Evolutionary conservation across 1,140 invertebrate species (phyloP), one percentile per base, ranked within the genome.

Genomic region (Zaprionus capensis): DNA sequence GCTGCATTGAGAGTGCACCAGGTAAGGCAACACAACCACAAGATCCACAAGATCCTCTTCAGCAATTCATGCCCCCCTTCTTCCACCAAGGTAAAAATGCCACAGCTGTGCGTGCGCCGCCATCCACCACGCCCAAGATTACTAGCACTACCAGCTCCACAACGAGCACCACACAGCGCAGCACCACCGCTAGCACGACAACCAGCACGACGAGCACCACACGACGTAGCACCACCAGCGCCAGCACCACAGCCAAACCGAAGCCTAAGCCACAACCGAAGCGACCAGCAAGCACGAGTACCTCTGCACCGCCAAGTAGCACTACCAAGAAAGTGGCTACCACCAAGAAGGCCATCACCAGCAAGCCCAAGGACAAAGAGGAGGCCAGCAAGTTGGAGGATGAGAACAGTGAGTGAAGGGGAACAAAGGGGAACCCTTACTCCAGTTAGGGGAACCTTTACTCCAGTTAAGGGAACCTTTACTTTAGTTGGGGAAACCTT

Each of bases 1-100:
- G 97, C 92, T 97, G 97, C 81, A 94, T 97, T 2, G 96, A 97
- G 76, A 94, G 95, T 57, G 91, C 87, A 6, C 87, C 87, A 73
- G 87, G 94, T 96, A 5, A 85, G 5, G 5, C 38, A 41, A 51
- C 4, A 51, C 4, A 22, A 1, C 24, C 24, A 14, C 4, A 11
- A 4, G 4, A n/a, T n/a, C n/a, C n/a, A n/a, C n/a, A n/a, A 11
- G 20, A 51, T 5, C 20, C 46, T 14, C 11, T 22, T 1, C 20
- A 46, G n/a, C 41, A 93, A 12, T 88, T 93, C 11, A 20, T 55
- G 4, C 77, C 64, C 5, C 5, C 15, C n/a, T 7, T n/a, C 55
- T 5, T 14, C 0, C n/a, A 1, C 24, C 4, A 17, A 80, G 84
- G 80, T 4, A 91, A 92, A 76, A 92, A 90, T 53, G 71, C 31